A percentile compares a stretch with the other conserved stretches of the same genome.
phyloP scores from a whole-genome alignment of 1,140 invertebrate species.

The Prorops nasuta region DNA sequence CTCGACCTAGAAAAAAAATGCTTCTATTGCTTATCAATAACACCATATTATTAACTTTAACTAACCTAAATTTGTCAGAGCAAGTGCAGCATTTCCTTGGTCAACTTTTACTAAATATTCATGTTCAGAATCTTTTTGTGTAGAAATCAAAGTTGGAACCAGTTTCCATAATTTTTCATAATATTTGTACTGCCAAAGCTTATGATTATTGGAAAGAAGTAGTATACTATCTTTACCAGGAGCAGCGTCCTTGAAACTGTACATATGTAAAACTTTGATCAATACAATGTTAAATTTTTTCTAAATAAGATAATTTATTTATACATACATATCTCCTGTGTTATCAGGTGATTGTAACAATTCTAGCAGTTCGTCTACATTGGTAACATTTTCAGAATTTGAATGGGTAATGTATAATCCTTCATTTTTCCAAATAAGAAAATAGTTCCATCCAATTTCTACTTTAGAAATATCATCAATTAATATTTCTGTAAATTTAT shows the following conservation, averaged over 20 bases:
- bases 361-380: conserved; percentile 12
- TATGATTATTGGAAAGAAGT: conserved; percentile 30
- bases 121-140: conserved; percentile 12
- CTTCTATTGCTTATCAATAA: neutral
- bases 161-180: conserved; percentile 42
- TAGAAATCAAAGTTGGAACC: conserved; percentile 34
- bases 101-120: conserved; percentile 41
- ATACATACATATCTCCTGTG: conserved; percentile 24
- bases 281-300: conserved; percentile 4
- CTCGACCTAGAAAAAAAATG: conserved; percentile 45
- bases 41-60: neutral
- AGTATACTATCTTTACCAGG: conserved; percentile 33
- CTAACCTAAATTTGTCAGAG: conserved; percentile 48
- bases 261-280: neutral
- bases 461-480: conserved; percentile 32
- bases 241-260: conserved; percentile 37
- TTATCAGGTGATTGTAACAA: conserved; percentile 34
- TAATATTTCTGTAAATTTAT: conserved; percentile 31
- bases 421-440: conserved; percentile 38
- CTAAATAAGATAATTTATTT: conserved; percentile 3
- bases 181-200: conserved; percentile 45
- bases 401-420: conserved; percentile 33
- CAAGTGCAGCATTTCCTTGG: conserved; percentile 35
- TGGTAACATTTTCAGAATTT: neutral
- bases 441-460: conserved; percentile 50